A percentile compares a stretch with the other conserved stretches of the same genome.
Evolutionary conservation across 2,113 vertebrate genomes (phyloP).

Genomic region (Oncorhynchus clarkii): DNA sequence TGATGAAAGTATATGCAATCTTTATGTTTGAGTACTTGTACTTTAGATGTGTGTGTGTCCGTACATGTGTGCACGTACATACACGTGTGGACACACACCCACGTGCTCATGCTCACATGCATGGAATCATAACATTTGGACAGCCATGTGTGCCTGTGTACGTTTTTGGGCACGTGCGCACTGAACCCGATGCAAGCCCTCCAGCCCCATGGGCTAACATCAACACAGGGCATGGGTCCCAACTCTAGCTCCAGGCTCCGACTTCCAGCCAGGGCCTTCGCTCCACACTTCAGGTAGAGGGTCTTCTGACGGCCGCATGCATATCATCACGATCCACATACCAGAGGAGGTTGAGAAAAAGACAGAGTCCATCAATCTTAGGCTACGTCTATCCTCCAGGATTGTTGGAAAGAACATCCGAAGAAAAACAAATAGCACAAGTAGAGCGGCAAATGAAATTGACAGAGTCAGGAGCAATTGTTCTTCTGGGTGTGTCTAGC

Average conservation of each 20-base stretch:
- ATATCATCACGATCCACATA: neutral
- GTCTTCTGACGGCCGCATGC: neutral
- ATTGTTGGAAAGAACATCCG: neutral
- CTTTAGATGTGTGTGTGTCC: neutral
- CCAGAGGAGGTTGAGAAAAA: neutral
- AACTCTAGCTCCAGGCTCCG: neutral
- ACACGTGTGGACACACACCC: neutral
- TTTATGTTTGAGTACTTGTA: too few relatives aligned
- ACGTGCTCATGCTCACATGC: neutral
- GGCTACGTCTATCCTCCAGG: neutral
- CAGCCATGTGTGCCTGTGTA: too few relatives aligned
- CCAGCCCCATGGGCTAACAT: neutral
- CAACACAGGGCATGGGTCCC: neutral
- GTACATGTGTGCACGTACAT: too few relatives aligned
- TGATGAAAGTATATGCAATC: too few relatives aligned
- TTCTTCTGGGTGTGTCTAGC: neutral
- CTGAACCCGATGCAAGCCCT: neutral
- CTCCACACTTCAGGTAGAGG: neutral
- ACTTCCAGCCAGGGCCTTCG: neutral
- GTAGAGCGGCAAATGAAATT: neutral
- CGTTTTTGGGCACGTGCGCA: too few relatives aligned
- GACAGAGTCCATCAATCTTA: neutral
- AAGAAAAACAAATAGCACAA: neutral
- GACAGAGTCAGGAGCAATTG: neutral
- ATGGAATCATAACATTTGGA: neutral